Conservation (phyloP, 2,113 vertebrate genomes). For the Laticauda colubrina region DNA sequence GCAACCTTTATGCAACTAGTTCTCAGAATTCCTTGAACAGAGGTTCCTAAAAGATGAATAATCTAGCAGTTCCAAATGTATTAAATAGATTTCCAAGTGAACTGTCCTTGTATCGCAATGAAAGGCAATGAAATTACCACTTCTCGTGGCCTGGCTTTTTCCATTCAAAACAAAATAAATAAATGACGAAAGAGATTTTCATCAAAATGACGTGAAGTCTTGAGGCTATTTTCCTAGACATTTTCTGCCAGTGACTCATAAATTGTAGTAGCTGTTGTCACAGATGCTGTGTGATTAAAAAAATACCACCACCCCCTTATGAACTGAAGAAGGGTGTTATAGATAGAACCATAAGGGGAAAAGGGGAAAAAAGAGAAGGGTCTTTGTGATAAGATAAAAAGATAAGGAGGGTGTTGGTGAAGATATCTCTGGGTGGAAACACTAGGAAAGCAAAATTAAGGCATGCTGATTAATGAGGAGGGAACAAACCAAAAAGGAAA, state of each 20-base stretch:
- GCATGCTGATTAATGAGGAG: background rate
- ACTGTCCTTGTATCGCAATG: background rate
- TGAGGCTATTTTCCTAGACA: constrained; percentile 19
- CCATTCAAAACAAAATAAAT: constrained; percentile 5
- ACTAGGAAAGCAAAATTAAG: background rate
- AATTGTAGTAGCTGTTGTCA: background rate
- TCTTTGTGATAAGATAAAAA: background rate
- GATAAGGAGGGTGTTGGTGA: background rate
- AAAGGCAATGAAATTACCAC: background rate
- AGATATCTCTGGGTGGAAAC: background rate
- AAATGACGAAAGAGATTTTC: constrained; percentile 11
- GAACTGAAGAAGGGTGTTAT: background rate
- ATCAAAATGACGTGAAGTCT: fast-evolving
- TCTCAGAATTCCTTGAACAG: background rate
- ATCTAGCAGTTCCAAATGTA: background rate
- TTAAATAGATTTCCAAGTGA: background rate
- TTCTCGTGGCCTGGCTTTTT: constrained; percentile 10
- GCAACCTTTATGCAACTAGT: background rate
- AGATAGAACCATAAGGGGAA: background rate
- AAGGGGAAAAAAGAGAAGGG: background rate
- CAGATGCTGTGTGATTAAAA: constrained; percentile 1
- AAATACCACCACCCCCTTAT: background rate
- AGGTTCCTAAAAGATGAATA: background rate
- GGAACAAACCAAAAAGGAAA: background rate
- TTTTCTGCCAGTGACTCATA: constrained; percentile 24